Conservation (phyloP, 1,140 invertebrate genomes). For the Apis laboriosa region DNA sequence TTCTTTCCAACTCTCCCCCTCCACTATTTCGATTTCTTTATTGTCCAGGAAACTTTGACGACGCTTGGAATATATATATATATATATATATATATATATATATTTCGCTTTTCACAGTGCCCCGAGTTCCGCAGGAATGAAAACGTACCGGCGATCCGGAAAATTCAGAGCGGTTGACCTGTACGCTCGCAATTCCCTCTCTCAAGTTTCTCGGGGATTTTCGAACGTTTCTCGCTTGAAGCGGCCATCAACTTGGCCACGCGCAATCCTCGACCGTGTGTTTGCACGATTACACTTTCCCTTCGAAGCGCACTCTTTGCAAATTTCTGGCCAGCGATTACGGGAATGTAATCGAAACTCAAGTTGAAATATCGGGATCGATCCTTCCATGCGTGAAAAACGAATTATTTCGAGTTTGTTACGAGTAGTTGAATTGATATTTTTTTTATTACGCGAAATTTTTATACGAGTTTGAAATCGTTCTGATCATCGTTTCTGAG, state of each 20-base stretch:
- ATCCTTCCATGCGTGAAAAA: not conserved
- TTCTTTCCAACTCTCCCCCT: not conserved
- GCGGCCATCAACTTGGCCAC: conserved; percentile 26
- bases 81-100: conserved; percentile 49
- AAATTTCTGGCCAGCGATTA: not conserved
- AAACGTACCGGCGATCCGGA: conserved; percentile 45
- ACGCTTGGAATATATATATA: conserved; percentile 43
- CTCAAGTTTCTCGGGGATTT: conserved; percentile 56
- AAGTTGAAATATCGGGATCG: conserved; percentile 11
- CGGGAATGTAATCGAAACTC: not conserved
- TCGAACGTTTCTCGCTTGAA: conserved; percentile 38
- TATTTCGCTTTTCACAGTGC: conserved; percentile 50
- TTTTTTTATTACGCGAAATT: too few species aligned
- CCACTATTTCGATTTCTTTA: conserved; percentile 42
- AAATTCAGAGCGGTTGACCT: conserved; percentile 56
- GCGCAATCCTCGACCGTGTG: not conserved
- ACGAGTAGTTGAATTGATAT: not conserved
- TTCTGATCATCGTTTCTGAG: not conserved
- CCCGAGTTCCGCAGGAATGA: conserved; percentile 45
- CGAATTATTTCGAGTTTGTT: not conserved
- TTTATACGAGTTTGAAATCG: too few species aligned
- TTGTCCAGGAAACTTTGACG: conserved; percentile 47
- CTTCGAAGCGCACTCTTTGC: not conserved
- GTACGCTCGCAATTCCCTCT: not conserved
- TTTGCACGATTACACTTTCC: not conserved